Evolutionary conservation across 2,888 invertebrate species (phyloP), one percentile per base, ranked within the genome.

Genomic region (Plusia festucae): DNA sequence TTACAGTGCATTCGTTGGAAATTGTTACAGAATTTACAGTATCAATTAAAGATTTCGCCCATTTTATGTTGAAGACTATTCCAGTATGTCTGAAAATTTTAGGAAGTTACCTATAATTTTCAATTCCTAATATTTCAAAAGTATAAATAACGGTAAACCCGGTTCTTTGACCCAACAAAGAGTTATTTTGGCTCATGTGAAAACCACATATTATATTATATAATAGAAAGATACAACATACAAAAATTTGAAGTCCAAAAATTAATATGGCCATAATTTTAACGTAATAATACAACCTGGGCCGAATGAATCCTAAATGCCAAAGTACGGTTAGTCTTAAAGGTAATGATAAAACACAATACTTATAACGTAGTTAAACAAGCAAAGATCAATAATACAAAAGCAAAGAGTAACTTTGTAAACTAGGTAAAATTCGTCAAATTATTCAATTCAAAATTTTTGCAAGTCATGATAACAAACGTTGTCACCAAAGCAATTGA

Each of bases 401-500:
- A 55, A 44, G 24, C 16, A 54, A 15, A 27, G 4, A 30, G 46
- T 20, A 54, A 63, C 53, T 49, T 73, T 18, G 18, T 0, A 34
- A 69, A 66, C 62, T 58, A 60, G 63, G 49, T 27, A 60, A 58
- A 62, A 65, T 61, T 65, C 46, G 51, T 65, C 54, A 65, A 71
- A 63, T 68, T 15, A 62, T 59, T 61, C 30, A 54, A 65, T 63
- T 64, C 24, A 55, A 18, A 53, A 74, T 65, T 64, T 69, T 67
- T 30, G 53, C 56, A 61, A 77, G 71, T 70, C 64, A 58, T 40
- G 64, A 74, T 68, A 74, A 73, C 68, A 73, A 73, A 66, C 53
- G 53, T 77, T 73, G 69, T 68, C 71, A 66, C 57, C 53, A 70
- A 73, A 80, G 58, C 65, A 79, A 70, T 76, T 72, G 72, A 74